Evolutionary conservation across 2,797 vertebrate genomes (phyloP).

Genomic region (Rhinophrynus dorsalis): DNA sequence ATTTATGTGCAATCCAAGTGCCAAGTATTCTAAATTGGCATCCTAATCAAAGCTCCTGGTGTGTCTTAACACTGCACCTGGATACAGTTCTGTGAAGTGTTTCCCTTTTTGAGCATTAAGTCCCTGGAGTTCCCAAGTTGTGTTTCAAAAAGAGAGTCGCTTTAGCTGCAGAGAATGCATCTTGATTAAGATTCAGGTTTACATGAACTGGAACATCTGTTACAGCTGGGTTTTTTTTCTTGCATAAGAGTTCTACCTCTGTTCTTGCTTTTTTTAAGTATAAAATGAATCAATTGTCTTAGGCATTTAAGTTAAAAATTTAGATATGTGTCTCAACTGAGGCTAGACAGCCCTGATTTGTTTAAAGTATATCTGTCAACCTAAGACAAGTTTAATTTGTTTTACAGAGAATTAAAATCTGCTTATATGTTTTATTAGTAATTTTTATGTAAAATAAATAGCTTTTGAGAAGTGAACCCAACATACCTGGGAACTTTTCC

Average conservation of each 20-base stretch:
- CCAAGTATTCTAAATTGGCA: background rate
- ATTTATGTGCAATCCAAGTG: background rate
- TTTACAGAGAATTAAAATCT: no score
- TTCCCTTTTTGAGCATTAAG: background rate
- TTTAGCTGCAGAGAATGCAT: background rate
- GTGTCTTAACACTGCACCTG: background rate
- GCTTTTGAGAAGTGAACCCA: no score
- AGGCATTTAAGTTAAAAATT: background rate
- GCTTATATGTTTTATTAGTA: no score
- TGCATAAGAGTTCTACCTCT: background rate
- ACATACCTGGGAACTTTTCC: no score
- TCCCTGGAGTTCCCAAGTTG: background rate
- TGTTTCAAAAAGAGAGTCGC: background rate
- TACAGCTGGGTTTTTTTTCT: background rate
- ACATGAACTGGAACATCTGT: constrained; percentile 18
- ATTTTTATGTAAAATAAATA: no score
- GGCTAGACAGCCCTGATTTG: no score
- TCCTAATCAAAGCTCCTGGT: background rate
- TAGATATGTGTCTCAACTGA: no score
- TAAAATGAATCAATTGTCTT: constrained; percentile 2
- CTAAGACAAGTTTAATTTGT: no score
- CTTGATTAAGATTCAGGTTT: constrained; percentile 12
- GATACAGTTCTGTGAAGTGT: background rate
- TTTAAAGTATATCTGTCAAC: no score
- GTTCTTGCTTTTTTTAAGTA: background rate